Conservation (phyloP, 2,888 invertebrate species). For the Hecatera dysodea region DNA sequence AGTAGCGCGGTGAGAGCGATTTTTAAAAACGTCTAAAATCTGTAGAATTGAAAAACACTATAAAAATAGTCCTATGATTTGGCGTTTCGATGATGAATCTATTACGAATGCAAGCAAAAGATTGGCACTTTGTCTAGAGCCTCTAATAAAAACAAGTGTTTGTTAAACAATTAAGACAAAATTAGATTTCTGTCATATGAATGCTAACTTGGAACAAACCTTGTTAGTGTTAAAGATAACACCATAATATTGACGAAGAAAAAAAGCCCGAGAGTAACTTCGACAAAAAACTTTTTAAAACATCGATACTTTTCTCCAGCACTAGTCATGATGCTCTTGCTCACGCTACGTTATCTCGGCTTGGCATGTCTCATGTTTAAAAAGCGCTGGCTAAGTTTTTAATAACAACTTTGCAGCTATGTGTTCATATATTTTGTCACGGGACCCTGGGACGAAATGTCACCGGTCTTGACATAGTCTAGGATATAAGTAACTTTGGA, state of each 20-base stretch:
- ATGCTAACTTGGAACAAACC: too few relatives aligned
- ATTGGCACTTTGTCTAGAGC: too few relatives aligned
- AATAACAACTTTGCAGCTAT: conserved; percentile 48
- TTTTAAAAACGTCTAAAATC: too few relatives aligned
- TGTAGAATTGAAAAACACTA: too few relatives aligned
- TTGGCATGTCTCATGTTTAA: conserved; percentile 58
- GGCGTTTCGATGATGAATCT: too few relatives aligned
- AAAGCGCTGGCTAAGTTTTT: conserved; percentile 59
- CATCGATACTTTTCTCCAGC: conserved; percentile 46
- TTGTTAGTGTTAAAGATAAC: too few relatives aligned
- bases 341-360: conserved; percentile 53
- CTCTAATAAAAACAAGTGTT: too few relatives aligned
- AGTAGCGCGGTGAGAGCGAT: too few relatives aligned
- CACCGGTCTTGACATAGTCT: background rate
- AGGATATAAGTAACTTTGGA: background rate
- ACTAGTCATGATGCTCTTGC: conserved; percentile 38
- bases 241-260: background rate
- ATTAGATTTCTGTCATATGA: too few relatives aligned
- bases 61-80: too few relatives aligned
- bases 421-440: conserved; percentile 53
- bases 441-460: conserved; percentile 9
- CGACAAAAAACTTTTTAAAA: background rate
- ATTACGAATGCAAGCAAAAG: too few relatives aligned
- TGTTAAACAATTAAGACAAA: too few relatives aligned
- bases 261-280: background rate